Base-by-base conservation (phyloP, 2,888 invertebrate species). In the Aleiodes leptofemur region DNA sequence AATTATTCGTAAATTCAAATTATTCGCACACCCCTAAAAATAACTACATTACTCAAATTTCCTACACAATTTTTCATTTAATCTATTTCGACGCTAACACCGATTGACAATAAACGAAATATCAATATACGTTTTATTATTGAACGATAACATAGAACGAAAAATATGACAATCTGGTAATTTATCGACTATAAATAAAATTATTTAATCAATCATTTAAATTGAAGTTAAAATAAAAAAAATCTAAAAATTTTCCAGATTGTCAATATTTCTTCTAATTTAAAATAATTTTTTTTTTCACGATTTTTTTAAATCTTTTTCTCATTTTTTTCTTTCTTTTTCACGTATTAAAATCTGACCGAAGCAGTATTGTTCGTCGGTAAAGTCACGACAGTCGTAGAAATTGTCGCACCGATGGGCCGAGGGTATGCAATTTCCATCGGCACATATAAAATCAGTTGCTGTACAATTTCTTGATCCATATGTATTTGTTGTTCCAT, bases 351-450 rank as follows among this genome's bases (percentile, higher is more conserved):
- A 85, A 86, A 83, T 90, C 92, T 91, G 91, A 92, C 91, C 91
- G 91, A 94, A 92, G 92, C 96, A 96, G 91, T 95, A 95, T 91
- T 96, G 95, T 91, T 96, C 96, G 90, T 96, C 96, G 87, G 96
- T 95, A 93, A 95, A 96, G 92, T 96, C 96, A 91, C 92, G 92
- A 92, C 96, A 96, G 92, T 96, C 96, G 93, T 96, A 96, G 91
- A 93, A 93, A 92, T 95, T 95, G 93, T 97, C 96, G 92, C 97
- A 97, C 89, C 94, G 94, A 86, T 94, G 93, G 82, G 92, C 90
- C 89, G 92, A 91, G 81, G 94, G 94, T 89, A 97, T 94, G 92
- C 97, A 97, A 88, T 92, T 92, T 87, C 93, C 93, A 91, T 95
- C 94, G 82, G 89, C 87, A 87, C 92, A 92, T 88, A 90, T 90